phyloP scores from a whole-genome alignment of 2,797 vertebrate species.

The Serranus cabrilla region DNA sequence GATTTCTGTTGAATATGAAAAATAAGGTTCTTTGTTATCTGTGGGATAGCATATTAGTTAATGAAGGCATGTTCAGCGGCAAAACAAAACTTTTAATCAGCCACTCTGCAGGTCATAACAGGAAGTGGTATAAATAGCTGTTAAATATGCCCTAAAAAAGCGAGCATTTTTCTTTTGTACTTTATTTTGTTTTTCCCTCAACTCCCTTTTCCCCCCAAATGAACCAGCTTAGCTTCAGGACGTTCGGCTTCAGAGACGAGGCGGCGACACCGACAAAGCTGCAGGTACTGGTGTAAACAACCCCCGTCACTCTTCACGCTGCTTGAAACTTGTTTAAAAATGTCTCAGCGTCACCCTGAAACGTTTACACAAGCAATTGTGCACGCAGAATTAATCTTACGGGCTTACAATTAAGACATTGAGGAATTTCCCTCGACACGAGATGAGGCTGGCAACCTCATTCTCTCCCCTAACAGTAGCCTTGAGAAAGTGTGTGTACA shows the following conservation, averaged over 20 bases:
- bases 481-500: constrained; percentile 80
- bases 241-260: constrained; percentile 30
- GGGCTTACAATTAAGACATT: constrained; percentile 79
- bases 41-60: neutral
- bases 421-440: constrained; percentile 77
- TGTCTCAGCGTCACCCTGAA: constrained; percentile 70
- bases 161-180: constrained; percentile 11
- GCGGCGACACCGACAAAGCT: constrained; percentile 35
- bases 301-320: constrained; percentile 66
- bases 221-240: constrained; percentile 31
- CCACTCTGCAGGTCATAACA: constrained; percentile 1
- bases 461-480: constrained; percentile 78
- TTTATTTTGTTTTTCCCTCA: constrained; percentile 19
- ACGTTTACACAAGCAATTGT: constrained; percentile 75
- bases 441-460: constrained; percentile 73
- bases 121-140: constrained; percentile 14
- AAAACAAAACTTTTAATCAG: constrained; percentile 1
- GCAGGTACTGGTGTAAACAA: constrained; percentile 73
- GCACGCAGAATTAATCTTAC: constrained; percentile 77
- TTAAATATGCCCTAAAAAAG: constrained; percentile 8
- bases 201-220: neutral
- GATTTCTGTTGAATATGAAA: neutral
- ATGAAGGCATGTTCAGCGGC: neutral
- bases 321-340: constrained; percentile 78
- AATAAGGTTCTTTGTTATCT: neutral